Evolutionary conservation across 2,888 invertebrate species (phyloP).

Genomic region (Synergus itoensis): DNA sequence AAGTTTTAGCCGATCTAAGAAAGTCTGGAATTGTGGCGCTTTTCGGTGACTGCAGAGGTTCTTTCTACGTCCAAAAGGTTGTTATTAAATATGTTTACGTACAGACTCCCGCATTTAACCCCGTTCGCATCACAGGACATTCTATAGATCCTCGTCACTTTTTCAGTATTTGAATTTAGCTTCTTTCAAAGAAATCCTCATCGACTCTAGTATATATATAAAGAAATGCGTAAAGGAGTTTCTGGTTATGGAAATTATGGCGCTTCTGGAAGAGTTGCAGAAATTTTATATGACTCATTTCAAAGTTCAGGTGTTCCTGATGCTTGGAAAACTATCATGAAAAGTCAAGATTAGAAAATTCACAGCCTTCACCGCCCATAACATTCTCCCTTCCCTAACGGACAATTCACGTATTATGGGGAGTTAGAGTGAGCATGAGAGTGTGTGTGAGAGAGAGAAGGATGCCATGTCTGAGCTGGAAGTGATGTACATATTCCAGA

Average conservation of each 20-base stretch:
- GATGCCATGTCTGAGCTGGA: not conserved
- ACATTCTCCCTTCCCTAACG: too few species aligned
- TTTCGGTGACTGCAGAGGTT: not conserved
- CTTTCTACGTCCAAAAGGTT: slow-evolving; percentile 12
- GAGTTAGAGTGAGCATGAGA: too few species aligned
- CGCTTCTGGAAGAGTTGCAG: too few species aligned
- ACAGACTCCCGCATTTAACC: not conserved
- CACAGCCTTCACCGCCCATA: too few species aligned
- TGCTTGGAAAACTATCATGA: too few species aligned
- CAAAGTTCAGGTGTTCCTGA: too few species aligned
- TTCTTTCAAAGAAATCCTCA: not conserved
- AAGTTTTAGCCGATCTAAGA: not conserved
- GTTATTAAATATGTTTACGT: slow-evolving; percentile 25
- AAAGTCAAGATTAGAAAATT: too few species aligned
- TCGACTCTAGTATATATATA: not conserved
- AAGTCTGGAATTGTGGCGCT: not conserved
- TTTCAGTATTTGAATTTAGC: not conserved
- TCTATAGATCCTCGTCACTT: slow-evolving; percentile 12
- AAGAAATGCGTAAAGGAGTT: too few species aligned
- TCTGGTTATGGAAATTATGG: too few species aligned
- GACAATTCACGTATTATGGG: too few species aligned
- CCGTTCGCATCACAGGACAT: slow-evolving; percentile 18
- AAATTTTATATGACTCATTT: too few species aligned
- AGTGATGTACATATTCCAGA: not conserved
- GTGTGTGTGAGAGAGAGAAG: too few species aligned